These are phyloP conservation scores for Synodontis membranacea DNA, from an alignment of 2,113 vertebrate genomes.

Conservation along the genomic window DNA sequence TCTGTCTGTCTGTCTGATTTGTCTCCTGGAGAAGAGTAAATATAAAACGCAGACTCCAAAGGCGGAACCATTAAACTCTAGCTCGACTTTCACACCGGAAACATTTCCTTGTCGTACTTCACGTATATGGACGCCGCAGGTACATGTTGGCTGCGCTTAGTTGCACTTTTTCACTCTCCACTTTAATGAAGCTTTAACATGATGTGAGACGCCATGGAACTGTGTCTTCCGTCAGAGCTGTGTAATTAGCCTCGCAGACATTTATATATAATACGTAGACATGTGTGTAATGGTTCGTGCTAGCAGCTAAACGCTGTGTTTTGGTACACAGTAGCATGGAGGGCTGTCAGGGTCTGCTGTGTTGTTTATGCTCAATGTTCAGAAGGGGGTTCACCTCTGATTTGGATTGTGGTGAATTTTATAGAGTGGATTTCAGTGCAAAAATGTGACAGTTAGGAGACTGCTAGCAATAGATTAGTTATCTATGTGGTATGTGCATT, in stretches of 20 bases:
- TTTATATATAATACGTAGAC: background rate
- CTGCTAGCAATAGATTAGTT: background rate
- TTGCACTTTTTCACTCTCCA: background rate
- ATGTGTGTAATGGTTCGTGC: background rate
- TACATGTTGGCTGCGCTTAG: background rate
- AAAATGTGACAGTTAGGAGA: background rate
- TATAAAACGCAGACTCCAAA: background rate
- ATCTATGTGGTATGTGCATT: background rate
- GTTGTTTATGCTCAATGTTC: background rate
- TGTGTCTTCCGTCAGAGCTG: fast-evolving
- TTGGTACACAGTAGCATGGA: background rate
- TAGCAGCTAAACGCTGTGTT: constrained; percentile 21
- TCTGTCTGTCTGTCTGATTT: too few relatives aligned
- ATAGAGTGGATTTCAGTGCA: background rate
- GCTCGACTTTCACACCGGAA: background rate
- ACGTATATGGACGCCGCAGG: constrained; percentile 18
- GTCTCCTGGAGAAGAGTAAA: background rate
- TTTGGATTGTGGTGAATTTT: background rate
- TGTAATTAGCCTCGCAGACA: background rate
- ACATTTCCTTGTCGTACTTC: constrained; percentile 9
- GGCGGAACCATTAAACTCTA: constrained; percentile 9
- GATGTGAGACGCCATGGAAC: too few relatives aligned
- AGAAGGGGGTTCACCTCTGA: background rate
- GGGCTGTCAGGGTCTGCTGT: background rate
- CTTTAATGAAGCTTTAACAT: background rate